phyloP scores from a whole-genome alignment of 2,113 vertebrate species.

The Pelvicachromis taeniatus region DNA sequence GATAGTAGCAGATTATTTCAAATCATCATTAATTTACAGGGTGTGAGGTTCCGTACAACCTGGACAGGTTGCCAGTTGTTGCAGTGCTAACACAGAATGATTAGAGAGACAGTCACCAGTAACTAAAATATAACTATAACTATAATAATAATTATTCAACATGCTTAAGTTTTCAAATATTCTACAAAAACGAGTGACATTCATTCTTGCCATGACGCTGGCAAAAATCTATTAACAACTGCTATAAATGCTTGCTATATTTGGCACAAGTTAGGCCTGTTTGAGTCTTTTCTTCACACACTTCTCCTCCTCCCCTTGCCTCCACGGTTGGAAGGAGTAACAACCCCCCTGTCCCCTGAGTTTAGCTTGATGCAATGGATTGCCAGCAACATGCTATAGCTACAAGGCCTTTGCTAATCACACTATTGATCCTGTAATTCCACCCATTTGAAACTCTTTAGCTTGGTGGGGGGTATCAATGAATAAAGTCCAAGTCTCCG shows the following conservation, averaged over 20 bases:
- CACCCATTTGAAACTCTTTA: slow-evolving; percentile 75
- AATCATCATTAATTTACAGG: background rate
- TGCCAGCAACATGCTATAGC: slow-evolving; percentile 70
- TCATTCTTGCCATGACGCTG: background rate
- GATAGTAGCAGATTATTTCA: too few species aligned
- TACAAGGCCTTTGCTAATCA: slow-evolving; percentile 79
- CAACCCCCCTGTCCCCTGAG: slow-evolving; percentile 38
- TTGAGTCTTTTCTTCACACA: slow-evolving; percentile 2
- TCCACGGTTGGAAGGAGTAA: slow-evolving; percentile 22
- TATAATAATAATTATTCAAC: background rate
- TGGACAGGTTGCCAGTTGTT: background rate
- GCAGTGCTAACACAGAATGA: background rate
- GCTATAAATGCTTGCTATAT: background rate
- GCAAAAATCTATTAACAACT: background rate
- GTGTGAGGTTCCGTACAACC: background rate
- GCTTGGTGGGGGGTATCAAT: slow-evolving; percentile 67
- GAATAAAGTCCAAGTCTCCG: slow-evolving; percentile 63
- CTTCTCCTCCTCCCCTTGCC: background rate
- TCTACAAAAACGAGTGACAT: background rate
- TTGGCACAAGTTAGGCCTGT: background rate
- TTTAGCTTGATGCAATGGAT: slow-evolving; percentile 66
- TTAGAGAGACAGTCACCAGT: background rate
- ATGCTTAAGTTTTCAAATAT: background rate
- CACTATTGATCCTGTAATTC: slow-evolving; percentile 76
- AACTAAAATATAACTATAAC: background rate